phyloP scores from a whole-genome alignment of 2,797 vertebrate genomes.

The Tinamus major region DNA sequence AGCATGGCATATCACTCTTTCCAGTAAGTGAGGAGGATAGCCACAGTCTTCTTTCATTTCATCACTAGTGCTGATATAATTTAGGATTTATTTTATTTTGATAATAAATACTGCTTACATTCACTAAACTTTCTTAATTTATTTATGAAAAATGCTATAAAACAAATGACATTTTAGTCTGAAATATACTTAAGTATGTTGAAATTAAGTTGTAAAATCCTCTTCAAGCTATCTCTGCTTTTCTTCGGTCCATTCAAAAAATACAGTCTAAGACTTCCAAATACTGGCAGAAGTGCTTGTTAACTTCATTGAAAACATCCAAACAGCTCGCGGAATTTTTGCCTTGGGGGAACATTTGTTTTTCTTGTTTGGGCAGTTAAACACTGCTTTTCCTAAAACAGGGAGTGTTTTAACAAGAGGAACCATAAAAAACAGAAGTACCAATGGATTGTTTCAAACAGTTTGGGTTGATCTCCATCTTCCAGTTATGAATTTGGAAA shows the following conservation, averaged over 20 bases:
- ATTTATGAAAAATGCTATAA: neutral
- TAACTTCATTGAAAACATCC: conserved; percentile 57
- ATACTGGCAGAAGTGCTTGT: conserved; percentile 34
- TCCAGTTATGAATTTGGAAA: neutral
- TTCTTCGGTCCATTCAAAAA: conserved; percentile 23
- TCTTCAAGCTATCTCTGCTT: conserved; percentile 14
- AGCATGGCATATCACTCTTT: neutral
- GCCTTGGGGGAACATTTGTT: conserved; percentile 64
- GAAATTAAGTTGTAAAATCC: conserved; percentile 7
- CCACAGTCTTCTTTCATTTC: neutral
- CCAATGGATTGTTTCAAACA: neutral
- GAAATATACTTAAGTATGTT: conserved; percentile 18
- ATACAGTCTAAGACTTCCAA: neutral
- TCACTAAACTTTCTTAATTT: neutral
- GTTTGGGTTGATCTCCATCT: neutral
- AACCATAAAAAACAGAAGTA: conserved; percentile 50
- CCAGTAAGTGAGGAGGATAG: neutral
- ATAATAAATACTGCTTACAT: neutral
- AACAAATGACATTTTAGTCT: conserved; percentile 3
- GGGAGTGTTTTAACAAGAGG: conserved; percentile 36
- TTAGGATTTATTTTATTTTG: neutral
- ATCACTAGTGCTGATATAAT: neutral
- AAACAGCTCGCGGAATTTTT: conserved; percentile 61
- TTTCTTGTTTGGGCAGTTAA: conserved; percentile 63
- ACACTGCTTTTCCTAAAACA: conserved; percentile 45